A percentile compares a stretch with the other conserved stretches of the same genome.
Evolutionary conservation across 2,113 vertebrate species (phyloP).

Genomic region (Ctenomys sociabilis): DNA sequence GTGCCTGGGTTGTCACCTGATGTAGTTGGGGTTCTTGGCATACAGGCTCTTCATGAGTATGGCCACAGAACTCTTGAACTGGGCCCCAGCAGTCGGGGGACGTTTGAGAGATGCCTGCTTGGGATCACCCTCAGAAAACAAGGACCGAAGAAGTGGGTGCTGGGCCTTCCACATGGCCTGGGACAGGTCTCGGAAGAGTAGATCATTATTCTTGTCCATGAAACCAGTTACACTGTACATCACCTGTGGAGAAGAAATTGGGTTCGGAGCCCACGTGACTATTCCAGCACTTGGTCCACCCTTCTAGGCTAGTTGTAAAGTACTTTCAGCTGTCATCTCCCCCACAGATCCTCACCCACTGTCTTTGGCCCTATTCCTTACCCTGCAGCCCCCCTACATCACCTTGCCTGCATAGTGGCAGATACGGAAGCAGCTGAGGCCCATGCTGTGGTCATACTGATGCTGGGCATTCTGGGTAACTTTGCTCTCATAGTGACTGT

Average conservation of each 20-base stretch:
- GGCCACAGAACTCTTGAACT: conserved; percentile 87
- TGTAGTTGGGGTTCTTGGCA: conserved; percentile 90
- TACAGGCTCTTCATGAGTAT: conserved; percentile 90
- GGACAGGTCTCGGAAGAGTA: conserved; percentile 88
- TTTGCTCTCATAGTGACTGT: conserved; percentile 87
- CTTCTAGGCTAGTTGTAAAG: background rate
- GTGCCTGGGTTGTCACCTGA: conserved; percentile 82
- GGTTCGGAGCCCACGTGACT: background rate
- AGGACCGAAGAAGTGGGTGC: conserved; percentile 82
- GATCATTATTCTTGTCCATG: conserved; percentile 90
- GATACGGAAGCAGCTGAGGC: conserved; percentile 85
- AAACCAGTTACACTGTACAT: conserved; percentile 86
- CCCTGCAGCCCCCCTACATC: background rate
- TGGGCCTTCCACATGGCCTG: conserved; percentile 88
- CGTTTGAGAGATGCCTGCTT: conserved; percentile 86
- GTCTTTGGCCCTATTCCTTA: background rate
- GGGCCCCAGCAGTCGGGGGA: conserved; percentile 85
- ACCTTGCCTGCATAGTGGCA: conserved; percentile 91
- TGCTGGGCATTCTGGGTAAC: conserved; percentile 84
- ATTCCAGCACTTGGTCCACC: background rate
- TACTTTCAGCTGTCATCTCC: fast-evolving
- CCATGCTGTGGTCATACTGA: conserved; percentile 83
- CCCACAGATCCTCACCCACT: fast-evolving
- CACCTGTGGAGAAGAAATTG: conserved; percentile 79
- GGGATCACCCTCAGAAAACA: conserved; percentile 89